Evolutionary conservation across 2,797 vertebrate genomes (phyloP).

Genomic region (Gambelia wislizenii): DNA sequence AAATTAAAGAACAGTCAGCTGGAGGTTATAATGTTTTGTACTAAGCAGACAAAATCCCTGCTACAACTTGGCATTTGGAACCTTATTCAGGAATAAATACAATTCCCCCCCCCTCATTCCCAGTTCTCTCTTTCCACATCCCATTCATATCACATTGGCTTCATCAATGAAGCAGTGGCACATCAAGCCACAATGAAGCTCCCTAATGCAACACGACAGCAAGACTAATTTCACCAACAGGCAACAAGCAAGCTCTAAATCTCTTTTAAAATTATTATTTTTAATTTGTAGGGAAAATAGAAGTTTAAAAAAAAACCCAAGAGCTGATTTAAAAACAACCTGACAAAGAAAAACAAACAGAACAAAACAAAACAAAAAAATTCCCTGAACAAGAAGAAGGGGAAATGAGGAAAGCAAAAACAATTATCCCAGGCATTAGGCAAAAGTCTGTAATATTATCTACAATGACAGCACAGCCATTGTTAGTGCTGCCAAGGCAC

Average conservation of each 20-base stretch:
- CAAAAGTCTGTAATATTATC: slow-evolving; percentile 77
- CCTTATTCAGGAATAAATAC: neutral
- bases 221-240: slow-evolving; percentile 44
- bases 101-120: neutral
- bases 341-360: slow-evolving; percentile 43
- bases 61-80: neutral
- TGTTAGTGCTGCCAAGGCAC: slow-evolving; percentile 76
- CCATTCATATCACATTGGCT: slow-evolving; percentile 4
- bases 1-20: slow-evolving; percentile 27
- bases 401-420: slow-evolving; percentile 64
- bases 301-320: neutral
- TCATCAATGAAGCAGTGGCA: slow-evolving; percentile 24
- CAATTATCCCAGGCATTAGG: slow-evolving; percentile 68
- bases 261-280: slow-evolving; percentile 16
- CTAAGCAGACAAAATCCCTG: neutral
- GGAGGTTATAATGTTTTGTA: neutral
- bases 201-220: slow-evolving; percentile 48
- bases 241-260: slow-evolving; percentile 55
- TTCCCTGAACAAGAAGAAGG: slow-evolving; percentile 53
- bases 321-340: slow-evolving; percentile 56
- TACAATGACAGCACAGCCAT: slow-evolving; percentile 77
- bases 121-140: neutral
- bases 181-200: slow-evolving; percentile 18
- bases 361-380: neutral
- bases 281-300: slow-evolving; percentile 27